Evolutionary conservation across 2,888 invertebrate genomes (phyloP).

Genomic region (Herminia tarsipennalis): DNA sequence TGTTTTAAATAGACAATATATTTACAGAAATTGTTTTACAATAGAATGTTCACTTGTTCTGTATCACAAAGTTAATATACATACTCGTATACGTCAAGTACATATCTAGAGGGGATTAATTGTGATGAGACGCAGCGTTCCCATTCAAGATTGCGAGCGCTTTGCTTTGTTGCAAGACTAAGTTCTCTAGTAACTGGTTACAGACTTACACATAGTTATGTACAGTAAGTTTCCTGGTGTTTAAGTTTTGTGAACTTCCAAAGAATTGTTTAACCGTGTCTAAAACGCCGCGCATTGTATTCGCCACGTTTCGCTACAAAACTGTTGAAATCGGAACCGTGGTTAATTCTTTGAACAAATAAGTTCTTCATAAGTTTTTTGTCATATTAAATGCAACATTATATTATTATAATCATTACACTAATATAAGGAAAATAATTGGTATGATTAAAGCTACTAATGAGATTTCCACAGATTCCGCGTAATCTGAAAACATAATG

Average conservation of each 20-base stretch:
- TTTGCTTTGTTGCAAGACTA: conserved; percentile 27
- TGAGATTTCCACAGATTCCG: conserved; percentile 24
- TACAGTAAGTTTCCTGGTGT: conserved; percentile 35
- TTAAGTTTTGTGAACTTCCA: conserved; percentile 42
- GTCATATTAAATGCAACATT: conserved; percentile 10
- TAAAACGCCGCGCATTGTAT: conserved; percentile 42
- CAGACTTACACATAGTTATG: conserved; percentile 11
- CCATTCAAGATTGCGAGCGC: conserved; percentile 32
- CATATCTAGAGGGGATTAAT: no score
- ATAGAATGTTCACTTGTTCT: no score
- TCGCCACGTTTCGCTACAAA: conserved; percentile 49
- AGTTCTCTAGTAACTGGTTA: conserved; percentile 38
- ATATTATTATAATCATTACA: conserved; percentile 22
- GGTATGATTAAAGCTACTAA: conserved; percentile 35
- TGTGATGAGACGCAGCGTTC: no score
- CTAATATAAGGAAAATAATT: conserved; percentile 34
- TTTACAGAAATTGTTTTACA: no score
- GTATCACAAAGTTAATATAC: no score
- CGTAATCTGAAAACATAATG: conserved; percentile 35
- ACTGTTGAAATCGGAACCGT: conserved; percentile 47
- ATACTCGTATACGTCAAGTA: no score
- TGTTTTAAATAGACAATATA: no score
- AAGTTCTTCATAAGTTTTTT: conserved; percentile 8
- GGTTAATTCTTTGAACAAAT: conserved; percentile 38
- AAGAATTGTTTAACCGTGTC: conserved; percentile 49